These are phyloP conservation scores for Thera obeliscata DNA, from an alignment of 2,888 invertebrate genomes.

Conservation along the genomic window DNA sequence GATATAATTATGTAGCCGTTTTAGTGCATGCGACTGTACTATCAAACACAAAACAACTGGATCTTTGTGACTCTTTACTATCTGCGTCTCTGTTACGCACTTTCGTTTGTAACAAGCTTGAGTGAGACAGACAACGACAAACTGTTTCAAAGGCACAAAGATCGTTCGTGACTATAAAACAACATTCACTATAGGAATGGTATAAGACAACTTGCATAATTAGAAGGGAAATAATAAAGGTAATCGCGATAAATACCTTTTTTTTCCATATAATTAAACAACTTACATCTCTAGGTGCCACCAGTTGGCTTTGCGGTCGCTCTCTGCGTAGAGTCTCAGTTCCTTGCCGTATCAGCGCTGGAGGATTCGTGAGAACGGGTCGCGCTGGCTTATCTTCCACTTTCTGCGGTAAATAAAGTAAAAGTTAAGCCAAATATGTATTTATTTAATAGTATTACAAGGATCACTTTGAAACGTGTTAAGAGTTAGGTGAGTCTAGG, in stretches of 20 bases:
- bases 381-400: slow-evolving; percentile 48
- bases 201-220: no score
- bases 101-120: background rate
- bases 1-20: background rate
- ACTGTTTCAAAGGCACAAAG: background rate
- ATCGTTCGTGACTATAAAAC: background rate
- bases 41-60: background rate
- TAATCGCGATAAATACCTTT: no score
- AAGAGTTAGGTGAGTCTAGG: no score
- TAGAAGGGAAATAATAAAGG: no score
- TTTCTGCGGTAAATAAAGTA: slow-evolving; percentile 47
- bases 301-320: slow-evolving; percentile 70
- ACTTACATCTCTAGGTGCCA: slow-evolving; percentile 71
- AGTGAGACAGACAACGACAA: background rate
- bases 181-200: background rate
- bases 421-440: no score
- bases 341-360: slow-evolving; percentile 72
- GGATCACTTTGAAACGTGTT: no score
- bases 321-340: slow-evolving; percentile 75
- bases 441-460: no score
- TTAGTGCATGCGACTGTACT: background rate
- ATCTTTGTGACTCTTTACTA: background rate
- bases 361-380: slow-evolving; percentile 55
- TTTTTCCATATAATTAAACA: background rate
- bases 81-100: background rate